phyloP scores from a whole-genome alignment of 2,888 invertebrate species.

The Iselma pallidipennis region DNA sequence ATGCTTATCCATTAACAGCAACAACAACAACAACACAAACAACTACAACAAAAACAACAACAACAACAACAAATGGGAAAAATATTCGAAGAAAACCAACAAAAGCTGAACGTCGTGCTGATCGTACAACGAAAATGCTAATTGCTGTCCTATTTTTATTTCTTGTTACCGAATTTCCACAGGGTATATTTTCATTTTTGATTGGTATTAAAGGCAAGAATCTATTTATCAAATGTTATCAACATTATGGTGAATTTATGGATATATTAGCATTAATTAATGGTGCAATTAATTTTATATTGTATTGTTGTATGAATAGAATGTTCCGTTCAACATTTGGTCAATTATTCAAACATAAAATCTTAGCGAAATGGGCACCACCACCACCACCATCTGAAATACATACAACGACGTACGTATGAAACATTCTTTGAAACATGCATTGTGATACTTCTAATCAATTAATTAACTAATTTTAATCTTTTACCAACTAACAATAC shows the following conservation, averaged over 20 bases:
- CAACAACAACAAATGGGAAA: slow-evolving; percentile 10
- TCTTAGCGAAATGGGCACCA: slow-evolving; percentile 64
- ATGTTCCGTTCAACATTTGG: slow-evolving; percentile 85
- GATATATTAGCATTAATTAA: slow-evolving; percentile 89
- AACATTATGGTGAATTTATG: slow-evolving; percentile 82
- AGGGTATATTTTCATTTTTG: slow-evolving; percentile 63
- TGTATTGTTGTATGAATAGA: slow-evolving; percentile 92
- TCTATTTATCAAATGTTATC: slow-evolving; percentile 81
- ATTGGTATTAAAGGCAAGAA: slow-evolving; percentile 68
- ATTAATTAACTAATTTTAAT: too few species aligned
- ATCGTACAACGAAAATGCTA: slow-evolving; percentile 88
- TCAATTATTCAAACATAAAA: slow-evolving; percentile 69
- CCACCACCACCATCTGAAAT: slow-evolving; percentile 63
- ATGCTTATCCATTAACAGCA: slow-evolving; percentile 57
- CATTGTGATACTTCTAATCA: background rate
- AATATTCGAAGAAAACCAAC: slow-evolving; percentile 52
- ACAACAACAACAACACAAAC: slow-evolving; percentile 27
- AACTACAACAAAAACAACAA: background rate
- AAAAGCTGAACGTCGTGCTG: slow-evolving; percentile 74
- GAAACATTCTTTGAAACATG: too few species aligned
- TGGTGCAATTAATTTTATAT: slow-evolving; percentile 90
- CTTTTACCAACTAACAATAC: background rate
- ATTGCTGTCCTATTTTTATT: slow-evolving; percentile 85
- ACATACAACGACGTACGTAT: slow-evolving; percentile 71
- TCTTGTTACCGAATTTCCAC: slow-evolving; percentile 85